Evolutionary conservation across 2,113 vertebrate genomes (phyloP).

Genomic region (zebrafish (Danio rerio)): GRCz12tu NC_133189.1:48248001-48248500

Average conservation of each 20-base stretch:
- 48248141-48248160: slow-evolving; percentile 74
- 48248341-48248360: background rate
- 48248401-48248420: slow-evolving; percentile 14
- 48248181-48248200: slow-evolving; percentile 70
- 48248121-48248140: slow-evolving; percentile 63
- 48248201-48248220: slow-evolving; percentile 70
- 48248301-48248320: background rate
- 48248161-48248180: slow-evolving; percentile 73
- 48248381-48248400: slow-evolving; percentile 18
- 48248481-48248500: background rate
- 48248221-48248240: slow-evolving; percentile 28
- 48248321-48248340: background rate
- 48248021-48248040: background rate
- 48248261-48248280: background rate
- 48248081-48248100: background rate
- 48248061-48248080: background rate
- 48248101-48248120: background rate
- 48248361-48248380: background rate
- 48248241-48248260: slow-evolving; percentile 26
- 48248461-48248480: background rate
- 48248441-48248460: background rate
- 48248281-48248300: background rate
- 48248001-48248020: background rate
- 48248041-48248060: background rate
- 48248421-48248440: background rate